Evolutionary conservation across 2,113 vertebrate species (phyloP).

Genomic region (Trichechus manatus): DNA sequence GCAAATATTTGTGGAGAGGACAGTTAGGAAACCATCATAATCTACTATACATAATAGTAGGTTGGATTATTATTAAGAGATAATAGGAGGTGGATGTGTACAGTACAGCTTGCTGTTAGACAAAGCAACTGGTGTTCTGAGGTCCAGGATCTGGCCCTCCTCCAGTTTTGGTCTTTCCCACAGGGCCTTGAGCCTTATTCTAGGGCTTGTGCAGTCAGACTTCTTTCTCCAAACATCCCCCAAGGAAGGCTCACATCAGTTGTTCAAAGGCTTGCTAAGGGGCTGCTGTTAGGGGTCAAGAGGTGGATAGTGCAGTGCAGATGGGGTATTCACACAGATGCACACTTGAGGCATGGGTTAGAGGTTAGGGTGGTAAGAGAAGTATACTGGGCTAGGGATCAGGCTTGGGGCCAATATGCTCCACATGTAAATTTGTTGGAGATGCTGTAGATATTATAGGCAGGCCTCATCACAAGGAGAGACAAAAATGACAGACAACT

Average conservation of each 20-base stretch:
- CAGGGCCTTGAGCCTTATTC: background rate
- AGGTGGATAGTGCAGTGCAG: background rate
- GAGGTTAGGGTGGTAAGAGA: background rate
- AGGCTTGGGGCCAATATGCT: background rate
- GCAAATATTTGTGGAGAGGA: background rate
- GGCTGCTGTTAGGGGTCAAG: background rate
- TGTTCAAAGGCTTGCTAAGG: background rate
- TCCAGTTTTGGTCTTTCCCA: background rate
- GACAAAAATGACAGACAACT: background rate
- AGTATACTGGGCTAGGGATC: background rate
- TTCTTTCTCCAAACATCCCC: background rate
- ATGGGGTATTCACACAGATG: background rate
- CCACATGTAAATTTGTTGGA: background rate
- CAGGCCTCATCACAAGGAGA: background rate
- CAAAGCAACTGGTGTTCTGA: background rate
- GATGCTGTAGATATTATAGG: background rate
- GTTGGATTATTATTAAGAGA: background rate
- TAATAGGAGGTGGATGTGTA: too few species aligned
- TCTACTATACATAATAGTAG: background rate
- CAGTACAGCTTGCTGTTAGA: background rate
- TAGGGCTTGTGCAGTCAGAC: rapidly evolving
- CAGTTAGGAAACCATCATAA: background rate
- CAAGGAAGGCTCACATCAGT: background rate
- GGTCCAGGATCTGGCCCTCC: background rate
- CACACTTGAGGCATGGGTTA: background rate